Evolutionary conservation across 2,888 invertebrate species (phyloP), one percentile per base, ranked within the genome.

Genomic region (Macrosoma leucophasiata): DNA sequence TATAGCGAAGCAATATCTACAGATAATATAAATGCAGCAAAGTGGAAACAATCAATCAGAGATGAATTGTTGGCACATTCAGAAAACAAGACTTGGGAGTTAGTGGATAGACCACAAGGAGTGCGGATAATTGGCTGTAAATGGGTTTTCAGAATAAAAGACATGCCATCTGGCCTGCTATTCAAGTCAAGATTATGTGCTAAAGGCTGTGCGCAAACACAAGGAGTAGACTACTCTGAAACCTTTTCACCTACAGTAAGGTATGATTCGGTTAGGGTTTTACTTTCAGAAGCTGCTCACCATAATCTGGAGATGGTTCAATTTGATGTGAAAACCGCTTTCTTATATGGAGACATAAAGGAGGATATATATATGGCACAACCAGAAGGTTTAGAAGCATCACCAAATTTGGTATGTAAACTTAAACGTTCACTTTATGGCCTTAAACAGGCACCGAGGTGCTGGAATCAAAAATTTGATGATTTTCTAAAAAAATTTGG

Each of bases 201-300:
- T n/a, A 44, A 47, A 33, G 56, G 56, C 8, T 62, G 51, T 48
- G 52, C 45, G 14, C 58, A 61, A 29, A 29, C 48, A 30, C 39
- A 52, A 14, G 23, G 36, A 15, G 41, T 36, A 6, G 47, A 55
- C 27, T 58, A 52, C 39, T 35, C 52, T 25, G 49, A 59, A 29
- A 53, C 53, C 4, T 61, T 58, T 43, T 45, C 56, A 11, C 52
- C 56, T 12, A 50, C 56, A 1, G 55, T 47, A 2, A 52, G 44
- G 32, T 48, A 50, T 36, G 12, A 41, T 10, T 50, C 47, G 10
- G 46, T 58, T 8, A 41, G 59, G 33, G 39, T 48, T 4, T 29
- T 57, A 6, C 27, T 58, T 33, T 14, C 29, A 14, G 26, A 60
- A 29, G 50, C 50, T 9, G 48, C 43, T 41, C 48, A 58, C 33